A percentile compares a stretch with the other conserved stretches of the same genome.
Evolutionary conservation across 2,797 vertebrate species (phyloP).

Genomic region (Taenioides sp.): DNA sequence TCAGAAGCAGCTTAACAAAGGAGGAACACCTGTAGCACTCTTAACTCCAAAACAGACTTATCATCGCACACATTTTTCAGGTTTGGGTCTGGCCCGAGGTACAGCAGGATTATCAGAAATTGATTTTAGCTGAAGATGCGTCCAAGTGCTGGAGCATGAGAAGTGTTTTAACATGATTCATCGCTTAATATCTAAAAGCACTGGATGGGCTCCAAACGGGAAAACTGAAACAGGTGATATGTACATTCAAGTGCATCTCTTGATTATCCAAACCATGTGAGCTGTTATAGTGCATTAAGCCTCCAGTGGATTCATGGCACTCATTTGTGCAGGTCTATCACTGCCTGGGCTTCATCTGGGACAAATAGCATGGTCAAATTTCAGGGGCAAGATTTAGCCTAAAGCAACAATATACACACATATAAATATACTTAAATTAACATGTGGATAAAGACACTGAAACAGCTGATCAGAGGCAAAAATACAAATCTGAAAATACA

Average conservation of each 20-base stretch:
- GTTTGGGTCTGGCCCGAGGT: conserved; percentile 22
- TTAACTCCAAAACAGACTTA: conserved; percentile 27
- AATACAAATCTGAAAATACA: neutral
- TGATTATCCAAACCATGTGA: conserved; percentile 50
- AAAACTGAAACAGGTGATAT: conserved; percentile 59
- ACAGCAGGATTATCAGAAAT: conserved; percentile 20
- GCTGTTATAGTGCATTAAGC: conserved; percentile 26
- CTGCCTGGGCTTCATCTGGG: conserved; percentile 30
- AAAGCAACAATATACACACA: conserved; percentile 20
- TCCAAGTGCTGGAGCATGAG: conserved; percentile 35
- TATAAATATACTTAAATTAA: conserved; percentile 9
- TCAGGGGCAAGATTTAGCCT: conserved; percentile 25
- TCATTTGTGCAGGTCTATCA: conserved; percentile 32
- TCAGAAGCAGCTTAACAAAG: conserved; percentile 21
- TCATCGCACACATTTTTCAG: conserved; percentile 22
- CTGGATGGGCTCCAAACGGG: conserved; percentile 34
- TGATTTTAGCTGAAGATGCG: conserved; percentile 14
- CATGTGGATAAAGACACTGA: neutral
- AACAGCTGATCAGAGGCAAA: neutral
- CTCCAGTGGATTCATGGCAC: conserved; percentile 34
- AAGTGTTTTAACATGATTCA: conserved; percentile 34
- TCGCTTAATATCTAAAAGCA: conserved; percentile 37
- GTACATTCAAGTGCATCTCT: conserved; percentile 36
- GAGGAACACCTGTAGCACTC: conserved; percentile 30
- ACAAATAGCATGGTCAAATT: conserved; percentile 22